Evolutionary conservation across 2,797 vertebrate species (phyloP), one percentile per base, ranked within the genome.

Genomic region (Yasuhikotakia modesta): DNA sequence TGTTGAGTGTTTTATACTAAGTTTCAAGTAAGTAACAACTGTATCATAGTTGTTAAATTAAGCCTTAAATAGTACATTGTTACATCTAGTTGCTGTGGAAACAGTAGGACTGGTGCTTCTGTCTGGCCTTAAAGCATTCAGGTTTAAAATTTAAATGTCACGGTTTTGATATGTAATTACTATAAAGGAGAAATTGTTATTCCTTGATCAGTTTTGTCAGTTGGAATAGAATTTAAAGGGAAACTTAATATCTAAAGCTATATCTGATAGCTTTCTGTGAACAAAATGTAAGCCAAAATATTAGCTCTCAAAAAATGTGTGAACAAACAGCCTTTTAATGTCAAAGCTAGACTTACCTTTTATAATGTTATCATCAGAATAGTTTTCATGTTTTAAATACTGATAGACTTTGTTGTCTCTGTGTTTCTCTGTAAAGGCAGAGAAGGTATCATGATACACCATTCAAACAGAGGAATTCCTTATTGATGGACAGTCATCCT

Each of bases 401-500:
- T 57, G 58, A 60, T 60, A 7, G 58, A 30, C 10, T 7, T 19
- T 27, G 3, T 70, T 4, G 1, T 57, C 35, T 67, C 12, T 65
- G 14, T 73, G 72, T 83, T 55, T 77, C 48, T 87, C 79, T 85
- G 84, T 91, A 86, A 92, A 98, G 96, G 93, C 94, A 93, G 93
- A 86, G 91, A 90, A 88, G 91, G 91, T 91, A 88, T 92, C 94
- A 92, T 91, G 93, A 93, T 93, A 91, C 91, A 93, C 94, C 93
- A 94, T 94, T 93, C 93, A 92, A 95, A 90, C 92, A 92, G 88
- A 92, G 86, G 88, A 90, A 91, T 90, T 89, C 91, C 93, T 91
- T 93, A 95, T 95, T 96, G 94, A 98, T 98, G 97, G 97, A 98
- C 92, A 88, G 93, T 95, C 94, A 94, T 94, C 92, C 91, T 94